Evolutionary conservation across 1,140 invertebrate species (phyloP).

Genomic region (Homalodisca vitripennis): DNA sequence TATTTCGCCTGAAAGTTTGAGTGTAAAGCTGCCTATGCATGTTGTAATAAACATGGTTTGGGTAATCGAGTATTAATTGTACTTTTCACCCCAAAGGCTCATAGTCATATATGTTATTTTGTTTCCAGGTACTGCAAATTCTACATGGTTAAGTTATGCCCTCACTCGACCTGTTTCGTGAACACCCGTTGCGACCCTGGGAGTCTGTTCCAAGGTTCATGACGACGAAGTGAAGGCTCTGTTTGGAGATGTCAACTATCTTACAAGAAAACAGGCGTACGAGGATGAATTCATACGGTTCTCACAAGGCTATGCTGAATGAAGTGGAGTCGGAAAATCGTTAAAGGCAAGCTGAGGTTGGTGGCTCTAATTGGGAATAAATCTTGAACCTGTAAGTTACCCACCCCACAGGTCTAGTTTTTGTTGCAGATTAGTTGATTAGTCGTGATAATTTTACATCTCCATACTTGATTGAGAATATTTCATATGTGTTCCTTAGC

Average conservation of each 20-base stretch:
- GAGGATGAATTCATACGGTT: constrained; percentile 95
- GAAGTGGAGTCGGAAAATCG: constrained; percentile 94
- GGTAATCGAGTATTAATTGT: too few species aligned
- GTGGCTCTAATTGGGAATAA: constrained; percentile 72
- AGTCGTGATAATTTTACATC: too few species aligned
- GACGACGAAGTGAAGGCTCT: constrained; percentile 84
- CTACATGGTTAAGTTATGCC: constrained; percentile 95
- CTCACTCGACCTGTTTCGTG: constrained; percentile 95
- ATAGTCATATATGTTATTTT: too few species aligned
- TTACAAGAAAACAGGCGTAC: constrained; percentile 83
- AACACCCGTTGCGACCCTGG: constrained; percentile 94
- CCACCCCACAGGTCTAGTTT: too few species aligned
- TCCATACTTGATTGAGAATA: too few species aligned
- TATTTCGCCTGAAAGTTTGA: too few species aligned
- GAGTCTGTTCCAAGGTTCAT: constrained; percentile 89
- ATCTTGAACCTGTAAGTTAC: constrained; percentile 56
- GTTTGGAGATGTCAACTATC: constrained; percentile 71
- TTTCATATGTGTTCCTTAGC: too few species aligned
- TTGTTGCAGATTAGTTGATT: too few species aligned
- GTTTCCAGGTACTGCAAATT: constrained; percentile 91
- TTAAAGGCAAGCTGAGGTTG: constrained; percentile 91
- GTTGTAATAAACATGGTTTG: too few species aligned
- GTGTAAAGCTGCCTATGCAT: too few species aligned
- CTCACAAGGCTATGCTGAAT: constrained; percentile 86
- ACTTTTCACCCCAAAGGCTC: too few species aligned